Evolutionary conservation across 2,113 vertebrate species (phyloP), one percentile per base, ranked within the genome.

Genomic region (Aptenodytes patagonicus): DNA sequence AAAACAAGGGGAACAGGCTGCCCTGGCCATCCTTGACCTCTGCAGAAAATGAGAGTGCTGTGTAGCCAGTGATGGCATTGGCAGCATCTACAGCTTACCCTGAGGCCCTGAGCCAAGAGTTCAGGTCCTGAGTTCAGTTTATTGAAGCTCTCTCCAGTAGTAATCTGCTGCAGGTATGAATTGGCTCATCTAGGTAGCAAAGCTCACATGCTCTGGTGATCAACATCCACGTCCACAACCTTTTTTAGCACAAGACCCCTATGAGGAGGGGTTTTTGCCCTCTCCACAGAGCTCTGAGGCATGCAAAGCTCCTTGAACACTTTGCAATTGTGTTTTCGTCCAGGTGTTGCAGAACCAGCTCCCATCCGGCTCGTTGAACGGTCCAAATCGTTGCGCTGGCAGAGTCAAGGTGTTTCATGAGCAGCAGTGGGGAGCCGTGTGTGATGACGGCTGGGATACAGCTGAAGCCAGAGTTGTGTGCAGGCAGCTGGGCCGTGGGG

Each of bases 361-460:
- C 55, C 42, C 2, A 1, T 92, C 32, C 62, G 84, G 18, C 70
- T 92, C 0, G 55, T 36, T 70, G 62, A 92, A 87, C 0, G 62
- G 90, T 8, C 32, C 77, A 0, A 76, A 17, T 40, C 40, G 2
- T 15, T 92, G 83, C 0, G 9, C 83, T 8, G 90, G 90, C 4
- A 61, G 90, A 61, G 47, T 92, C 1, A 99, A 99, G 94, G 98
- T 99, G 81, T 96, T 99, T 24, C 97, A 99, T 95, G 98, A 99
- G 90, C 98, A 98, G 87, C 98, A 98, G 29, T 99, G 99, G 99
- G 99, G 99, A 36, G 99, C 99, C 0, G 97, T 99, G 79, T 99
- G 99, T 46, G 99, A 99, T 13, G 99, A 99, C 2, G 96, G 98
- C 60, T 99, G 99, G 71, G 98, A 98, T 83, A 97, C 98, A 72